A percentile compares a stretch with the other conserved stretches of the same genome.
Conservation (phyloP, 2,797 vertebrate genomes). For the Lacerta viridis region DNA sequence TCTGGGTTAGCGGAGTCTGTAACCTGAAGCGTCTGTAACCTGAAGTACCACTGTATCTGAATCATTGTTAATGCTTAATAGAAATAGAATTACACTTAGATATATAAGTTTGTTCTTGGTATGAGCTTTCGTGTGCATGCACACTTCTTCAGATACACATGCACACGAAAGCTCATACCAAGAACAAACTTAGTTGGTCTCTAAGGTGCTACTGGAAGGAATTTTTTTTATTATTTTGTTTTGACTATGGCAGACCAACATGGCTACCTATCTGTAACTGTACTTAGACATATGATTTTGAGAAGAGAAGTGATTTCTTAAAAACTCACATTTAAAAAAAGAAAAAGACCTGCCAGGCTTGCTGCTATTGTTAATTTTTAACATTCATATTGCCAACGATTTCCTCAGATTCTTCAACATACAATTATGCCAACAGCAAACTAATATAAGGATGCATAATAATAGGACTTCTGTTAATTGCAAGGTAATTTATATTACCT, state of each 20-base stretch:
- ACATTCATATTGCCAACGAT: neutral
- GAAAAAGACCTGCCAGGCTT: neutral
- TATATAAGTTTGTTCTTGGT: neutral
- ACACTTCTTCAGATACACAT: too few relatives aligned
- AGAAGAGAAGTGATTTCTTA: neutral
- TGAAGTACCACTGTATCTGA: neutral
- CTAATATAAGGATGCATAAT: neutral
- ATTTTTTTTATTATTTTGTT: too few relatives aligned
- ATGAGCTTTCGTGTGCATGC: too few relatives aligned
- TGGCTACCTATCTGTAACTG: too few relatives aligned
- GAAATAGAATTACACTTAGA: neutral
- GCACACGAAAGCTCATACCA: too few relatives aligned
- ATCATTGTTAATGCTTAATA: neutral
- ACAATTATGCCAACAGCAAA: constrained; percentile 1
- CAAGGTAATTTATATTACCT: constrained; percentile 80
- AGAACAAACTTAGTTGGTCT: too few relatives aligned
- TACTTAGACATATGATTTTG: neutral
- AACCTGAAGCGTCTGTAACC: too few relatives aligned
- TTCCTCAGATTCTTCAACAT: neutral
- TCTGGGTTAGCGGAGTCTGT: too few relatives aligned
- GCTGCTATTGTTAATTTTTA: neutral
- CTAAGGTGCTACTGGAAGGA: too few relatives aligned
- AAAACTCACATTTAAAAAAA: neutral
- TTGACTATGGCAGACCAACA: too few relatives aligned
- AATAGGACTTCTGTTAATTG: neutral